Evolutionary conservation across 2,888 invertebrate genomes (phyloP), one percentile per base, ranked within the genome.

Genomic region (Apodemia mormo): DNA sequence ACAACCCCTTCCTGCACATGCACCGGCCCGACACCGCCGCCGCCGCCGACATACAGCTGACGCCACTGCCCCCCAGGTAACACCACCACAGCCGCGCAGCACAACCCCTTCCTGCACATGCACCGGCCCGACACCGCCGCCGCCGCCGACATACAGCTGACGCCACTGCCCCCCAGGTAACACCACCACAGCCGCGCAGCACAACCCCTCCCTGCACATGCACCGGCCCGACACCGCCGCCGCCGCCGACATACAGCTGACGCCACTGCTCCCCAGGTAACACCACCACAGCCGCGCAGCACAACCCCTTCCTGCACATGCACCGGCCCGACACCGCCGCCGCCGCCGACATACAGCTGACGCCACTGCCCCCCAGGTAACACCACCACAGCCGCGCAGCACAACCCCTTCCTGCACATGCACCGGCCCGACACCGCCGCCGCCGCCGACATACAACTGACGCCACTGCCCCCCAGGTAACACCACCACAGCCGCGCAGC

Each of bases 1-100:
- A 92, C 88, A 94, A 93, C 87, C 94, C 92, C 78, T 94, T 95
- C 94, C 83, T 93, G 69, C 92, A 92, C 83, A 92, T 93, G 89
- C 94, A 93, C 78, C 89, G 92, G 0, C 87, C 90, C n/a, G 92
- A 92, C 75, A 81, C 84, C 69, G 76, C 79, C 40, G 75, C 76
- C 72, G 74, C 83, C 10, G 81, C 82, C 69, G 86, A 91, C 78
- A 89, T 92, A 78, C 92, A 86, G 78, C 86, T 92, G 90, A 83
- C 85, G 54, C 82, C 81, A 30, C 74, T 90, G 68, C 83, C 85
- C 7, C 82, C 79, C 73, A 76, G 79, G 90, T 90, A 12, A 81
- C 40, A 3, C 40, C 40, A 1, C 40, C 40, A 8, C 69, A 7
- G 75, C 79, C 37, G 75, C 76, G 43, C 33, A 2, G 33, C 33